Evolutionary conservation across 2,797 vertebrate genomes (phyloP), one percentile per base, ranked within the genome.

Genomic region (Hafferia zeledoni): DNA sequence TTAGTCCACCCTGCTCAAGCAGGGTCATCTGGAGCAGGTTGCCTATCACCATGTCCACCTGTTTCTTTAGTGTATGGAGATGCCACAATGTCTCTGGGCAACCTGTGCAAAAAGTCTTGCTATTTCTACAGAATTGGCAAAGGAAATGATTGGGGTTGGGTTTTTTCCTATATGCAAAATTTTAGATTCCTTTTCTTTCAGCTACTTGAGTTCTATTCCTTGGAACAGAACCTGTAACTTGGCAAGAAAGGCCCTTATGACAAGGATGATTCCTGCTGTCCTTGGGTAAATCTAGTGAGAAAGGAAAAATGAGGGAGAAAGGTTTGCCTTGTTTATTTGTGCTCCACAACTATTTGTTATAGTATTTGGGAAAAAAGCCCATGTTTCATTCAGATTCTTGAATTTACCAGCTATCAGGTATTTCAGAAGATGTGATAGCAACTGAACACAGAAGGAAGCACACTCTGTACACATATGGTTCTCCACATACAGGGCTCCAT

Each of bases 381-480:
- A 12, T 10, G 3, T 44, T 82, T 79, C 67, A 64, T 41, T 57
- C 53, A 69, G 24, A 52, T 57, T 74, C 30, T 65, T 31, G 17
- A 89, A 76, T 72, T 76, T 76, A 61, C 28, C 44, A 82, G 14
- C 41, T 71, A 49, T 31, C 15, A n/a, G 41, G 11, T 55, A 57
- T 41, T 89, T 68, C 30, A 80, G 55, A 77, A 65, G 27, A 80
- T 17, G 8, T 44, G 50, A 94, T 70, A 19, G 53, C 14, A 59
- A 24, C 9, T 53, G 13, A 71, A 82, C 68, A 37, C 13, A 72
- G 27, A 67, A 74, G 27, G 25, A 49, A 86, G 22, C 28, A 71
- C 1, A 1, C 24, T 57, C 28, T 13, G 10, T 17, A 57, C 15
- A 61, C 1, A 11, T 6, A 41, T 0, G 0, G 43, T 61, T 70